Evolutionary conservation across 2,888 invertebrate genomes (phyloP), one percentile per base, ranked within the genome.

Genomic region (Operophtera brumata): DNA sequence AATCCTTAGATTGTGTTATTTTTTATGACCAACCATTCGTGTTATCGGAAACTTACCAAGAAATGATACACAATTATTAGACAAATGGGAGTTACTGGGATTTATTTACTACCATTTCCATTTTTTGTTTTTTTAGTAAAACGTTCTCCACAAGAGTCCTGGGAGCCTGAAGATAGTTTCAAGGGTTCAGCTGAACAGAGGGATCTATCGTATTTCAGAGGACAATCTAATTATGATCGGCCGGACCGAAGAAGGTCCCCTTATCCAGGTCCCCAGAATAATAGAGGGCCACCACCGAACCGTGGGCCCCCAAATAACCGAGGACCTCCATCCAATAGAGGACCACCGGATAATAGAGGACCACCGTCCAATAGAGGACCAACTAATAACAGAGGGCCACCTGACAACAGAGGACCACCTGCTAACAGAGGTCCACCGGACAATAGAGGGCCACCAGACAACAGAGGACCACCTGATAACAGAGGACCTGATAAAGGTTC

Each of bases 351-450:
- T 5, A 57, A 65, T 14, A 40, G 54, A 32, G 62, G 61, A 0
- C 64, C 64, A 0, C 60, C 62, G 5, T 8, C 20, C 0, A 59
- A 64, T 9, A 49, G 57, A 13, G 65, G 64, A 0, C 61, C 66
- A 0, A 64, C 67, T 4, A 39, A 26, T 0, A 56, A 63, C 2
- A 49, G 59, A 52, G 66, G 57, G 0, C 63, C 66, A 14, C 65
- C 64, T 0, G 13, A 34, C 6, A 60, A 69, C 6, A 44, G 57
- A 25, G 65, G 64, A 0, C 61, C 62, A 1, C 61, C 63, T 5
- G 6, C 9, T 1, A 61, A 67, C 28, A 51, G 61, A 30, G 61
- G 59, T 0, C 65, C 62, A 0, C 60, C 65, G 6, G 44, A 36
- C 10, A 42, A 57, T 5, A 54, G 57, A 48, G 59, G 47, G 0